A percentile compares a stretch with the other conserved stretches of the same genome.
Evolutionary conservation across 2,888 invertebrate species (phyloP).

Genomic region (Heliconius ismenius): DNA sequence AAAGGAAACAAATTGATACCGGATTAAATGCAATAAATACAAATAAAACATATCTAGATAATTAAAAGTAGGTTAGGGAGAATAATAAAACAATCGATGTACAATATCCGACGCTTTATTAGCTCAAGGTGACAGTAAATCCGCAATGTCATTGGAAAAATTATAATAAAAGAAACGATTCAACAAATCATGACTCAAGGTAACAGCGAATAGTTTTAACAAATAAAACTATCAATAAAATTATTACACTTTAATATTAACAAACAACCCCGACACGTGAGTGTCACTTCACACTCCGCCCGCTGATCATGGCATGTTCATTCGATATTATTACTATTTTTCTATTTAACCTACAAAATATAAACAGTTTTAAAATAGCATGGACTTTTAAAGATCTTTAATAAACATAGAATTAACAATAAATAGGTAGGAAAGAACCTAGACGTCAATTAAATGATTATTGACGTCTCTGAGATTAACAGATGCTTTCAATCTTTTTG

Average conservation of each 20-base stretch:
- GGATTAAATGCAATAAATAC: neutral
- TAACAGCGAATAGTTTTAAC: constrained; percentile 79
- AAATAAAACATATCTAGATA: neutral
- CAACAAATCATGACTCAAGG: constrained; percentile 81
- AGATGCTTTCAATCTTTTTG: neutral
- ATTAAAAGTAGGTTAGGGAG: constrained; percentile 3
- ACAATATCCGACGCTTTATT: constrained; percentile 80
- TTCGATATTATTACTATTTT: constrained; percentile 45
- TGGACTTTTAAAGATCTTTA: neutral
- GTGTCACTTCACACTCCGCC: constrained; percentile 45
- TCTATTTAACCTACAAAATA: neutral
- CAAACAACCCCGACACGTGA: constrained; percentile 61
- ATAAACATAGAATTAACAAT: neutral
- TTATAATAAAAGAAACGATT: constrained; percentile 80
- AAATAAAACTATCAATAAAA: constrained; percentile 77
- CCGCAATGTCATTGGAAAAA: constrained; percentile 77
- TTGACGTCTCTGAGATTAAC: neutral
- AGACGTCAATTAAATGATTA: neutral
- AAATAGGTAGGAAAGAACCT: neutral
- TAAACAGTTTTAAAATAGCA: neutral
- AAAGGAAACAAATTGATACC: neutral
- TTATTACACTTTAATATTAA: constrained; percentile 69
- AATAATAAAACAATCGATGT: constrained; percentile 63
- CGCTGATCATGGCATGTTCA: constrained; percentile 42
- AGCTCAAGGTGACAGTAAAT: constrained; percentile 79